phyloP scores from a whole-genome alignment of 30 jellyfish, hydroid and myxozoan species.

The Rhopilema esculentum region DNA sequence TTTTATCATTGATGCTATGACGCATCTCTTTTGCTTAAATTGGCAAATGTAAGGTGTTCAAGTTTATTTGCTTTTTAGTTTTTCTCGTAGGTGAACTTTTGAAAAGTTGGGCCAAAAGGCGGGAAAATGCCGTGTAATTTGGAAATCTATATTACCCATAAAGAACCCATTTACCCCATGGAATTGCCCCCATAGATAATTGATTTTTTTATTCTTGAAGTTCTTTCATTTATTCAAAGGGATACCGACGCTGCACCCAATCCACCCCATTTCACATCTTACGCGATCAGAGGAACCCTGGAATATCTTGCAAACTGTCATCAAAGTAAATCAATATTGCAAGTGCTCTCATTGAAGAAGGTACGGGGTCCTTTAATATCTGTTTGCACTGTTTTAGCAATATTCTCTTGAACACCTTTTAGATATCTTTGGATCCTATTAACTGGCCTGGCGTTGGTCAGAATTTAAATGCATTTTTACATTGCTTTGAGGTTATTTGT shows the following conservation, averaged over 20 bases:
- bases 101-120: too few relatives aligned
- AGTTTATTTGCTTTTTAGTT: too few relatives aligned
- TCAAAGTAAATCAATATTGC: slow-evolving; percentile 30
- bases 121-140: too few relatives aligned
- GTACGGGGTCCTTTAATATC: not conserved
- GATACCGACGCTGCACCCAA: slow-evolving; percentile 70
- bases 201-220: too few relatives aligned
- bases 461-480: too few relatives aligned
- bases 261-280: slow-evolving; percentile 62
- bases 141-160: too few relatives aligned
- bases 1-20: not conserved
- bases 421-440: not conserved
- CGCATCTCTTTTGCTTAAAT: not conserved
- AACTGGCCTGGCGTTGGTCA: too few relatives aligned
- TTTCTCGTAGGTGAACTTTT: too few relatives aligned
- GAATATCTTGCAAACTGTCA: slow-evolving; percentile 55
- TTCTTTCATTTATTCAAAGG: slow-evolving; percentile 8
- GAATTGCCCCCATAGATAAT: too few relatives aligned
- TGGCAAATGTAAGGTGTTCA: not conserved
- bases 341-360: slow-evolving; percentile 44
- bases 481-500: too few relatives aligned
- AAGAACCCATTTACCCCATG: too few relatives aligned
- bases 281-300: slow-evolving; percentile 57
- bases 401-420: not conserved
- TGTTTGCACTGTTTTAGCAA: not conserved